phyloP scores from a whole-genome alignment of 2,113 vertebrate species.

The Myiagra hebetior region DNA sequence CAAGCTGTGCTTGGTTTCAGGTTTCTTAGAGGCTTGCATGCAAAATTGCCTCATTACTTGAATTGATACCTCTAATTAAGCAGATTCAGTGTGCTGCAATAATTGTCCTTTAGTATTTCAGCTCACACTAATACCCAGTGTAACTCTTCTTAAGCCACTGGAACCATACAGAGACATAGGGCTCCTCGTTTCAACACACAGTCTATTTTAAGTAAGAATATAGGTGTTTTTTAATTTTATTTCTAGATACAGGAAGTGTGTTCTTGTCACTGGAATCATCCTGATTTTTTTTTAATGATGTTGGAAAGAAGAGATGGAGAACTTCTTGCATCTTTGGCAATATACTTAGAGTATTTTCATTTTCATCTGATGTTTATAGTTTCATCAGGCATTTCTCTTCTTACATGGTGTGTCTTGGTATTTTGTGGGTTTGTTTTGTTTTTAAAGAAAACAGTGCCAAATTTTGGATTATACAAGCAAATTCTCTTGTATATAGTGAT shows the following conservation, averaged over 20 bases:
- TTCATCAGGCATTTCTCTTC: neutral
- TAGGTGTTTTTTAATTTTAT: neutral
- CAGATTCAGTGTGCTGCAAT: neutral
- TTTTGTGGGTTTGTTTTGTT: neutral
- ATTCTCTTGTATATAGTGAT: neutral
- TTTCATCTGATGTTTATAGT: neutral
- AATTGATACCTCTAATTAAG: neutral
- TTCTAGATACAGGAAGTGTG: neutral
- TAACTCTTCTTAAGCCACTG: neutral
- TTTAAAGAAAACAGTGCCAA: neutral
- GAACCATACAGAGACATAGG: neutral
- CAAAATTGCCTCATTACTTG: neutral
- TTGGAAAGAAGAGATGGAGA: neutral
- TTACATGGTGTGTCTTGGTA: neutral
- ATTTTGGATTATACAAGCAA: neutral
- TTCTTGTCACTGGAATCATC: neutral
- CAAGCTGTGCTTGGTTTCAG: conserved; percentile 9
- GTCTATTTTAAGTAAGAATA: neutral
- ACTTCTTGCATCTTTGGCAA: neutral
- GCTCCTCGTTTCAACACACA: neutral
- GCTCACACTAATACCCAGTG: neutral
- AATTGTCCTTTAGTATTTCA: neutral
- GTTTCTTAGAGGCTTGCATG: neutral
- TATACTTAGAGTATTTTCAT: neutral
- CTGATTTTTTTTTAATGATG: neutral